Conservation (phyloP, 2,888 invertebrate genomes). For the Yponomeuta sedellus region DNA sequence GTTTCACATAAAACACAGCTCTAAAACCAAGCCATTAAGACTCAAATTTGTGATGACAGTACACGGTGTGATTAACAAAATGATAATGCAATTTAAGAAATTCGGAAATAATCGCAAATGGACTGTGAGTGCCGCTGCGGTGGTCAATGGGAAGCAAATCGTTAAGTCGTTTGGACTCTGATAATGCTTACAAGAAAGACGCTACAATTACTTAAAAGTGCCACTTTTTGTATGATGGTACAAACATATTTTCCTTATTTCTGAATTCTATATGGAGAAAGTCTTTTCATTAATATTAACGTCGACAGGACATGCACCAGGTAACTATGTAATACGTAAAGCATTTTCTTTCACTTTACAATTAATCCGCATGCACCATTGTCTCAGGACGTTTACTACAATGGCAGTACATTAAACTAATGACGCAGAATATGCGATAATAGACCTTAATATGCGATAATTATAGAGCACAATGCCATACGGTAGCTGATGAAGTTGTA, state of each 20-base stretch:
- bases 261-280: background rate
- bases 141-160: slow-evolving; percentile 21
- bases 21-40: slow-evolving; percentile 35
- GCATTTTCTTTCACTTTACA: background rate
- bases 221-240: background rate
- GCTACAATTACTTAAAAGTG: too few relatives aligned
- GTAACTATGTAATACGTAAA: background rate
- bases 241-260: background rate
- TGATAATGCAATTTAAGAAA: slow-evolving; percentile 66
- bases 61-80: slow-evolving; percentile 38
- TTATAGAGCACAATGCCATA: slow-evolving; percentile 48
- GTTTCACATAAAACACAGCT: slow-evolving; percentile 30
- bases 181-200: background rate
- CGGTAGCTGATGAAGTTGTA: slow-evolving; percentile 61
- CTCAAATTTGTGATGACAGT: slow-evolving; percentile 24
- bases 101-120: slow-evolving; percentile 71
- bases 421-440: slow-evolving; percentile 54
- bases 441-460: slow-evolving; percentile 60
- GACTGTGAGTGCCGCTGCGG: slow-evolving; percentile 45
- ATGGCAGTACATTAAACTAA: slow-evolving; percentile 59
- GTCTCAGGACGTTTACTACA: slow-evolving; percentile 59
- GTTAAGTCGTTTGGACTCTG: background rate
- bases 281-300: background rate
- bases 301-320: background rate
- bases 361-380: slow-evolving; percentile 32